These are phyloP conservation scores for Eupithecia abbreviata DNA, from an alignment of 2,888 invertebrate species.

Conservation along the genomic window DNA sequence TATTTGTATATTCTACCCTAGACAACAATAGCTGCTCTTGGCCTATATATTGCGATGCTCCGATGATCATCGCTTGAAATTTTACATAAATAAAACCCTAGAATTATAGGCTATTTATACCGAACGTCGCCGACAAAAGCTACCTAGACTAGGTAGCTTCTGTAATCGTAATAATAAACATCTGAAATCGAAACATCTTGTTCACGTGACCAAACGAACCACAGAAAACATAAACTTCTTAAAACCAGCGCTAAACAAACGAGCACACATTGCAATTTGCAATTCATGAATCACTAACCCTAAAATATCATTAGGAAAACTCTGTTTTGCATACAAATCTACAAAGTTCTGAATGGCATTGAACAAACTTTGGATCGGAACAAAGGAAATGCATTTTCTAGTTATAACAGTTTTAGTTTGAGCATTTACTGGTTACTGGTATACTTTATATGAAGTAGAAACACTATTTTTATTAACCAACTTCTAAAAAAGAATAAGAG, in stretches of 20 bases:
- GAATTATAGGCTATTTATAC: too few species aligned
- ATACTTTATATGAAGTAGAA: not conserved
- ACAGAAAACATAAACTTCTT: conserved; percentile 4
- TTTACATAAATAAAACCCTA: too few species aligned
- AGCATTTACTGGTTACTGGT: not conserved
- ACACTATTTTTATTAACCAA: not conserved
- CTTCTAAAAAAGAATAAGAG: too few species aligned
- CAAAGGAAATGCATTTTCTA: conserved; percentile 31
- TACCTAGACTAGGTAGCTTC: too few species aligned
- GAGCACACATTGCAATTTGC: conserved; percentile 42
- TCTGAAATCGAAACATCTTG: not conserved
- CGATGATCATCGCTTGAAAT: too few species aligned
- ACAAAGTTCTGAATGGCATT: conserved; percentile 31
- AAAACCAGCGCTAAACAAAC: conserved; percentile 40
- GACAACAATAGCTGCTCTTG: too few species aligned
- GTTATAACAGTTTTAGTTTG: conserved; percentile 9
- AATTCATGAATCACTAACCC: conserved; percentile 42
- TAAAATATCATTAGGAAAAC: conserved; percentile 40
- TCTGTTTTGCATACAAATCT: conserved; percentile 37
- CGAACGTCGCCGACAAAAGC: too few species aligned
- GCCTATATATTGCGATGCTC: too few species aligned
- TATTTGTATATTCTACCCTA: too few species aligned
- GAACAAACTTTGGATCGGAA: conserved; percentile 19
- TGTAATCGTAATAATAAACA: not conserved
- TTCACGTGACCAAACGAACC: conserved; percentile 5